Evolutionary conservation across 2,888 invertebrate species (phyloP).

Genomic region (Pomacea canaliculata): DNA sequence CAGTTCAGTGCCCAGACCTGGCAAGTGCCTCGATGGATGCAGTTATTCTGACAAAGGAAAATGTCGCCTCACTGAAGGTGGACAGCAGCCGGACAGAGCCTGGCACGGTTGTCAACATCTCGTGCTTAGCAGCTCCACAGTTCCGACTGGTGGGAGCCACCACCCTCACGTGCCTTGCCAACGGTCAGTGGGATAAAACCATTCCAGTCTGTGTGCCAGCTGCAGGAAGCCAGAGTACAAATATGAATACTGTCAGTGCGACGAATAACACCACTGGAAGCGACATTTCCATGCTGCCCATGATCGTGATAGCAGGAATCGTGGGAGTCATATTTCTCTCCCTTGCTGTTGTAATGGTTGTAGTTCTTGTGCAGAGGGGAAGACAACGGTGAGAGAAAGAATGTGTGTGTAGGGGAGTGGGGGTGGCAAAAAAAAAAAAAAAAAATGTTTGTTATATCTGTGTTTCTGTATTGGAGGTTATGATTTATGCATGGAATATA

Average conservation of each 20-base stretch:
- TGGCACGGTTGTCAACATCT: conserved; percentile 3
- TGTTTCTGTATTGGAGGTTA: too few relatives aligned
- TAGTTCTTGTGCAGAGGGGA: not conserved
- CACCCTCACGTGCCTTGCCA: conserved; percentile 10
- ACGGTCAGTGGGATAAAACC: conserved; percentile 7
- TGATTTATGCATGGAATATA: too few relatives aligned
- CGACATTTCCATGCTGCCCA: conserved; percentile 3
- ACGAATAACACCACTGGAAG: not conserved
- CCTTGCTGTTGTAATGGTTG: not conserved
- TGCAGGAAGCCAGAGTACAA: too few relatives aligned
- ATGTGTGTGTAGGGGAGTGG: too few relatives aligned
- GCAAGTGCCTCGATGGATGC: not conserved
- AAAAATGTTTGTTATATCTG: too few relatives aligned
- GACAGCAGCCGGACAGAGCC: not conserved
- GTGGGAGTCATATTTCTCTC: not conserved
- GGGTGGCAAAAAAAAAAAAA: too few relatives aligned
- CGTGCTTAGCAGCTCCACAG: conserved; percentile 11
- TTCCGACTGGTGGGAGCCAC: conserved; percentile 8
- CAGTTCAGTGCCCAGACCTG: conserved; percentile 10
- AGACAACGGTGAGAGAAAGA: not conserved
- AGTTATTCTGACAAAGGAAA: conserved; percentile 12
- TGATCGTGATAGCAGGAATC: conserved; percentile 3
- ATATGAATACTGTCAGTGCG: not conserved
- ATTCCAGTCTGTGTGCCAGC: not conserved
- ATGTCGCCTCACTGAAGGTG: conserved; percentile 3